These are phyloP conservation scores for Pagetopsis macropterus DNA, from an alignment of 2,797 vertebrate genomes.

Conservation along the genomic window DNA sequence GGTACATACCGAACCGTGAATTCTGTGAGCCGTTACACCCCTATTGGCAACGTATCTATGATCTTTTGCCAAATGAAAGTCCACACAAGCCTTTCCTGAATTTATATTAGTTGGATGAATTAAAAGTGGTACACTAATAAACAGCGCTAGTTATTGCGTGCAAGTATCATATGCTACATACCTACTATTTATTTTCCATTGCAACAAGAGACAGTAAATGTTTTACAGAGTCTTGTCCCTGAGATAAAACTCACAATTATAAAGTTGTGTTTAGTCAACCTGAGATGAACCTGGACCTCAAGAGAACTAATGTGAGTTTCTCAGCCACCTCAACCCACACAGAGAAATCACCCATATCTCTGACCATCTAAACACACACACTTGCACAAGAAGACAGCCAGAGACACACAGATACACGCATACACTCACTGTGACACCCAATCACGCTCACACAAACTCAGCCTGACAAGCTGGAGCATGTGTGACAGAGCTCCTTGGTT, in stretches of 20 bases:
- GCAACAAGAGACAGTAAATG: conserved; percentile 56
- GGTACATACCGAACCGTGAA: too few relatives aligned
- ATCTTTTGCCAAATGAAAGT: neutral
- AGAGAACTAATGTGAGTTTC: conserved; percentile 66
- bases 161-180: conserved; percentile 11
- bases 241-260: conserved; percentile 39
- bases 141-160: neutral
- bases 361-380: conserved; percentile 60
- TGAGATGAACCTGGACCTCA: conserved; percentile 48
- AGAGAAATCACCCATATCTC: conserved; percentile 59
- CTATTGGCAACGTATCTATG: neutral
- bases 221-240: conserved; percentile 35
- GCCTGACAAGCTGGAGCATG: conserved; percentile 78
- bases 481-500: conserved; percentile 64
- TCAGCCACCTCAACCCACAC: conserved; percentile 61
- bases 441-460: conserved; percentile 56
- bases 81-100: conserved; percentile 5
- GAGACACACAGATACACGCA: conserved; percentile 48
- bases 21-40: too few relatives aligned
- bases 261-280: conserved; percentile 64
- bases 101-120: conserved; percentile 13
- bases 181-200: conserved; percentile 59
- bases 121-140: neutral
- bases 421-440: conserved; percentile 61
- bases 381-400: conserved; percentile 23